Evolutionary conservation across 2,113 vertebrate genomes (phyloP).

Genomic region (Spizaetus ornatus): DNA sequence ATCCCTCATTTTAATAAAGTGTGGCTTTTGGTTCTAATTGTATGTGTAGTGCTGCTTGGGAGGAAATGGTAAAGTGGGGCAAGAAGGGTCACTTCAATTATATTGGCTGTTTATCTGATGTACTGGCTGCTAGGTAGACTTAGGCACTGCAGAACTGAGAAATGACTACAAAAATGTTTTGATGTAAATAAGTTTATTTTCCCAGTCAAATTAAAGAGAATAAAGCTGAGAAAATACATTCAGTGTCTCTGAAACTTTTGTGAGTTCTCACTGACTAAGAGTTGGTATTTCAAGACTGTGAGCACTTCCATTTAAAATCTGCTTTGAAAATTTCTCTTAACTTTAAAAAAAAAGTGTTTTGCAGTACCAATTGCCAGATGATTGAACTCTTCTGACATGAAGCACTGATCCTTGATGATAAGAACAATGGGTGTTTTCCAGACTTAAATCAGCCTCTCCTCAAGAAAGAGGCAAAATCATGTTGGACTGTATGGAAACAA

Average conservation of each 20-base stretch:
- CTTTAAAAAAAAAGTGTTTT: neutral
- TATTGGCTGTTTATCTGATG: neutral
- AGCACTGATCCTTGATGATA: neutral
- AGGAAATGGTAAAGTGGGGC: neutral
- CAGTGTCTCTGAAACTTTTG: neutral
- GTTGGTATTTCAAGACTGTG: neutral
- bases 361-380: accelerated
- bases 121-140: neutral
- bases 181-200: neutral
- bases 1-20: neutral
- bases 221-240: neutral
- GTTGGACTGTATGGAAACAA: neutral
- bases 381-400: neutral
- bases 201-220: neutral
- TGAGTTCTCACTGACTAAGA: neutral
- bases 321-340: neutral
- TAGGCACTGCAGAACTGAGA: neutral
- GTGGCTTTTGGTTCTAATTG: neutral
- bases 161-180: neutral
- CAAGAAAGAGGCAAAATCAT: neutral
- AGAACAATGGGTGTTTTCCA: neutral
- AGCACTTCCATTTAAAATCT: neutral
- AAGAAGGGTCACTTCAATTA: neutral
- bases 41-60: neutral
- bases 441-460: neutral